phyloP scores from a whole-genome alignment of 2,888 invertebrate species.

The Cerceris ruficornis region DNA sequence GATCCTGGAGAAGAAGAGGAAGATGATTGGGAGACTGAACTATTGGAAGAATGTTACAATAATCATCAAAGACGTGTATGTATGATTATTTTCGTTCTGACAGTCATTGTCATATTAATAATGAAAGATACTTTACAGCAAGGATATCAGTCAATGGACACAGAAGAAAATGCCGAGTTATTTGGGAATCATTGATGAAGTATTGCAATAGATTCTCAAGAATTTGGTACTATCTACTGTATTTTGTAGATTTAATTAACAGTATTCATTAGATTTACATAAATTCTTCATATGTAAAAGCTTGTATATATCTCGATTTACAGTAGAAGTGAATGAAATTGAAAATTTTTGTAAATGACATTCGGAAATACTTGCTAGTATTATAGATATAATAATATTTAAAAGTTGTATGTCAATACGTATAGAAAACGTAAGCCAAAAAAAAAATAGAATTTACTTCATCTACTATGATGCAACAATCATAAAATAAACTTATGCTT shows the following conservation, averaged over 20 bases:
- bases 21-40: conserved; percentile 87
- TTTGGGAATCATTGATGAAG: conserved; percentile 71
- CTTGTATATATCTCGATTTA: conserved; percentile 42
- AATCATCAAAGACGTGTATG: conserved; percentile 77
- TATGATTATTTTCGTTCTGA: conserved; percentile 23
- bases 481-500: conserved; percentile 26
- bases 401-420: neutral
- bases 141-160: conserved; percentile 79
- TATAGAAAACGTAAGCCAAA: no score
- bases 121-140: conserved; percentile 74
- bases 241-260: conserved; percentile 32
- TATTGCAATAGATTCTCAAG: conserved; percentile 28
- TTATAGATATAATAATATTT: conserved; percentile 11
- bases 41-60: conserved; percentile 81
- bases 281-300: conserved; percentile 25
- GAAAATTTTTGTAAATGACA: conserved; percentile 32
- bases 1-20: conserved; percentile 86
- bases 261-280: conserved; percentile 48
- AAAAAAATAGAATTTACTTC: conserved; percentile 10
- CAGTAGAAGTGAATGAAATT: conserved; percentile 19
- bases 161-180: conserved; percentile 77
- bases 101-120: conserved; percentile 35
- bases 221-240: conserved; percentile 42
- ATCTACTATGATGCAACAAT: conserved; percentile 11
- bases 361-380: neutral